phyloP scores from a whole-genome alignment of 2,888 invertebrate species.

The Drepana falcataria region DNA sequence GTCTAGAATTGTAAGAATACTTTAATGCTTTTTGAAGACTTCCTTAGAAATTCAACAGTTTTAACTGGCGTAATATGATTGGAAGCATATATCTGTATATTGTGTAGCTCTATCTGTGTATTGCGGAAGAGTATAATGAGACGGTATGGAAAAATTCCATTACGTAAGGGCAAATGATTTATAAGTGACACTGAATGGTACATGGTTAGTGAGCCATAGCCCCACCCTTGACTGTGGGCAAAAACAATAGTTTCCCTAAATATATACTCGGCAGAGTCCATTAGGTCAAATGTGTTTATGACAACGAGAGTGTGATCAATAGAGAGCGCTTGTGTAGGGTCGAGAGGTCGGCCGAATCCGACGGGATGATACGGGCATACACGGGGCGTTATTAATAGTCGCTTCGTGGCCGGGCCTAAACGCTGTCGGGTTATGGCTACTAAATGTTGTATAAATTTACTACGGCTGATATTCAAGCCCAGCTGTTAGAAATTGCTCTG shows the following conservation, averaged over 20 bases:
- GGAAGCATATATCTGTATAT: not conserved
- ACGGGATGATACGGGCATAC: constrained; percentile 39
- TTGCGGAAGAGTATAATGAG: not conserved
- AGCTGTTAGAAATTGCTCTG: constrained; percentile 3
- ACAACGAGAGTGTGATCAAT: constrained; percentile 64
- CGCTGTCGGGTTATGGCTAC: constrained; percentile 35
- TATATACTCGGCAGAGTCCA: constrained; percentile 51
- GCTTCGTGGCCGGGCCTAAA: constrained; percentile 43
- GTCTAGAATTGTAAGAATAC: no score
- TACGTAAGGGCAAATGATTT: constrained; percentile 27
- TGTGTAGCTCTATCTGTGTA: not conserved
- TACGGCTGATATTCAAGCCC: constrained; percentile 12
- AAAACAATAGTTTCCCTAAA: constrained; percentile 58
- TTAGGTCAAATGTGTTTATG: constrained; percentile 66
- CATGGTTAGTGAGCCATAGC: constrained; percentile 35
- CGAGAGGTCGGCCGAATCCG: constrained; percentile 41
- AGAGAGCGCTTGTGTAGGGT: constrained; percentile 41
- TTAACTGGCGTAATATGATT: not conserved
- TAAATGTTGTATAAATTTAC: constrained; percentile 46
- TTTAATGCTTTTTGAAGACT: no score
- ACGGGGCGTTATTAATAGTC: constrained; percentile 58
- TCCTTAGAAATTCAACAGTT: no score
- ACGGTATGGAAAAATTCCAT: constrained; percentile 17
- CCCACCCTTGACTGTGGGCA: constrained; percentile 46
- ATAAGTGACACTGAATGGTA: constrained; percentile 31